phyloP scores from a whole-genome alignment of 2,113 vertebrate genomes.

The rabbit (Oryctolagus cuniculus) region mOryCun1.1 NC_091434.1:22036501-22037000 shows the following conservation, averaged over 20 bases:
- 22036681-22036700: too few relatives aligned
- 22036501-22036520: too few relatives aligned
- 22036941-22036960: neutral
- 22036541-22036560: too few relatives aligned
- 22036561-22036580: too few relatives aligned
- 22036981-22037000: neutral
- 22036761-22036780: neutral
- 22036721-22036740: neutral
- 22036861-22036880: neutral
- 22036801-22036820: neutral
- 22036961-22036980: neutral
- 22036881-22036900: neutral
- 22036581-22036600: too few relatives aligned
- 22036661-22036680: too few relatives aligned
- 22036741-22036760: neutral
- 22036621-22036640: too few relatives aligned
- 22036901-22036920: neutral
- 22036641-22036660: too few relatives aligned
- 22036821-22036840: neutral
- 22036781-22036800: accelerated
- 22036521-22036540: too few relatives aligned
- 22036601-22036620: too few relatives aligned
- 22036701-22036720: too few relatives aligned
- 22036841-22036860: neutral
- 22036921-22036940: conserved; percentile 5